Conservation (phyloP, 2,888 invertebrate genomes). For the Alviniconcha strummeri region DNA sequence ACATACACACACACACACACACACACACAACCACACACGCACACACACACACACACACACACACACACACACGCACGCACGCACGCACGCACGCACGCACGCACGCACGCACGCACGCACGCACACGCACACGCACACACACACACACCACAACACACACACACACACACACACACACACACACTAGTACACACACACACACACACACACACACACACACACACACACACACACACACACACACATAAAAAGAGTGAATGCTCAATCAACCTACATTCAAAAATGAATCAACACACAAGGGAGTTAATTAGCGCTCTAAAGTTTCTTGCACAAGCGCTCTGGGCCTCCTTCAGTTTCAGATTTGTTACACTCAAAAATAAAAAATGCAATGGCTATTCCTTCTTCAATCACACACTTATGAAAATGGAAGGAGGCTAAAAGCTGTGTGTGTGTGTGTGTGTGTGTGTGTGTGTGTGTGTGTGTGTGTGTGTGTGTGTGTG, state of each 20-base stretch:
- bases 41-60: not conserved
- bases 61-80: constrained; percentile 4
- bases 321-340: too few relatives aligned
- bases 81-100: too few relatives aligned
- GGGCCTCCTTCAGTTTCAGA: too few relatives aligned
- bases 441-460: constrained; percentile 1
- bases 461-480: constrained; percentile 14
- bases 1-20: not conserved
- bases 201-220: constrained; percentile 9
- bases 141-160: not conserved
- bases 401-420: too few relatives aligned
- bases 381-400: too few relatives aligned
- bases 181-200: not conserved
- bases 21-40: not conserved
- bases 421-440: too few relatives aligned
- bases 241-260: not conserved
- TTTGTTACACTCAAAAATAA: too few relatives aligned
- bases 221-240: constrained; percentile 11
- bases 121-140: not conserved
- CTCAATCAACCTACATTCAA: not conserved
- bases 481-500: constrained; percentile 11
- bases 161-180: not conserved
- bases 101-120: not conserved
- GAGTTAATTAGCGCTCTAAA: too few relatives aligned
- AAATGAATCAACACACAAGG: too few relatives aligned